Evolutionary conservation across 1,140 invertebrate genomes (phyloP).

Genomic region (Bombus impatiens): DNA sequence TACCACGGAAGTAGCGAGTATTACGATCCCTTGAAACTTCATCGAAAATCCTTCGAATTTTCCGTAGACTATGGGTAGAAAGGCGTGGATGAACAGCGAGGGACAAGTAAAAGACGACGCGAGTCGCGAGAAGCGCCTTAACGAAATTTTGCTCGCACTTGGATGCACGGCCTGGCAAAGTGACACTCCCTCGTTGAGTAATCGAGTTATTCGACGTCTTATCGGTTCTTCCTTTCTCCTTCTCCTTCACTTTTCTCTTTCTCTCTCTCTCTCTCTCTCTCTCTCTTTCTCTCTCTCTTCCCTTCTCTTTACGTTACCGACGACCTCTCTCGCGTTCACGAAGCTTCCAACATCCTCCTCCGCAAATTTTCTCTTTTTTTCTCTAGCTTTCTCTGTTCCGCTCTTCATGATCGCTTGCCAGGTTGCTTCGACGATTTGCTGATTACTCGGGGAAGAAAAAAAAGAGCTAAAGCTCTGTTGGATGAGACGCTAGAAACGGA

Average conservation of each 20-base stretch:
- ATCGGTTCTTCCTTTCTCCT: slow-evolving; percentile 38
- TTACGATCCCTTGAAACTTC: neutral
- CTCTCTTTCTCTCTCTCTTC: neutral
- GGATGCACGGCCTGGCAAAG: slow-evolving; percentile 73
- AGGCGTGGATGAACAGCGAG: slow-evolving; percentile 50
- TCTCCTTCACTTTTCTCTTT: neutral
- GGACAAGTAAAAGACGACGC: slow-evolving; percentile 23
- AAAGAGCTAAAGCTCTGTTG: slow-evolving; percentile 22
- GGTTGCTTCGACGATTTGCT: slow-evolving; percentile 76
- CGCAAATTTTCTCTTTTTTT: slow-evolving; percentile 10
- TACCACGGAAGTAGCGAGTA: neutral
- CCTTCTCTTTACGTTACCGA: neutral
- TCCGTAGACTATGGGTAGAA: neutral
- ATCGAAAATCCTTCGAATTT: slow-evolving; percentile 26
- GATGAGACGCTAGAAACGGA: slow-evolving; percentile 36
- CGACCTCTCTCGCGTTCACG: slow-evolving; percentile 36
- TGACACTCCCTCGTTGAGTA: slow-evolving; percentile 76
- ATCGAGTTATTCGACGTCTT: slow-evolving; percentile 79
- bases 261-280: too few relatives aligned
- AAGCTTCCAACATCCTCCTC: neutral
- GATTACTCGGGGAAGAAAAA: slow-evolving; percentile 69
- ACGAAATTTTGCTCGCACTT: slow-evolving; percentile 74
- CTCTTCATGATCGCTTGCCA: slow-evolving; percentile 62
- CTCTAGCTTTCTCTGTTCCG: neutral
- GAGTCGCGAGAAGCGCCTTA: slow-evolving; percentile 61